Evolutionary conservation across 1,140 invertebrate species (phyloP).

Genomic region (Drosophila asahinai): DNA sequence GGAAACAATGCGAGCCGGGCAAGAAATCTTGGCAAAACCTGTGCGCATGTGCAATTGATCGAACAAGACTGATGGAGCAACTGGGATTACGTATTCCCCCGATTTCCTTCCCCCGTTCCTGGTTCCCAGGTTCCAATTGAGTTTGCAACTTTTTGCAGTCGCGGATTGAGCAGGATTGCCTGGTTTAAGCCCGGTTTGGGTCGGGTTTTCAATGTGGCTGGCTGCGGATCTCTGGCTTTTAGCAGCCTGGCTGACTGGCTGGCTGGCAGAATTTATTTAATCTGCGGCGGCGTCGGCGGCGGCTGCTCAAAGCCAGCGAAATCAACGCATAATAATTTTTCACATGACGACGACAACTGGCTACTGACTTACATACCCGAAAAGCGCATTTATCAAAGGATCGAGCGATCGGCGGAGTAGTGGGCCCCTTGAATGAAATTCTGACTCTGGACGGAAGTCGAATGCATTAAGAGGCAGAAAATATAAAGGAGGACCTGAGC

Average conservation of each 20-base stretch:
- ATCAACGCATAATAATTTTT: constrained; percentile 82
- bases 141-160: constrained; percentile 80
- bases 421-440: constrained; percentile 63
- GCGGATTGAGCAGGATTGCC: constrained; percentile 53
- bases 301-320: constrained; percentile 67
- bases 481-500: neutral
- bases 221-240: constrained; percentile 13
- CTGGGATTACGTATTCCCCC: constrained; percentile 76
- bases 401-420: constrained; percentile 8
- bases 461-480: neutral
- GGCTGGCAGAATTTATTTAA: constrained; percentile 83
- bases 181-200: constrained; percentile 26
- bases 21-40: constrained; percentile 61
- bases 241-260: constrained; percentile 24
- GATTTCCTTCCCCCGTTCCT: neutral
- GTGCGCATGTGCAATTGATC: constrained; percentile 83
- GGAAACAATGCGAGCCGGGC: constrained; percentile 62
- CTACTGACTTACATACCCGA: constrained; percentile 83
- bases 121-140: constrained; percentile 72
- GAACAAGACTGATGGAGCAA: constrained; percentile 84
- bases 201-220: constrained; percentile 13
- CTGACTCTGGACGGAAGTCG: constrained; percentile 56
- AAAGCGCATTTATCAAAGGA: constrained; percentile 81
- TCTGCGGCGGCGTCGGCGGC: constrained; percentile 77
- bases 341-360: constrained; percentile 72